phyloP scores from a whole-genome alignment of 2,113 vertebrate species.

The Synchiropus splendidus region DNA sequence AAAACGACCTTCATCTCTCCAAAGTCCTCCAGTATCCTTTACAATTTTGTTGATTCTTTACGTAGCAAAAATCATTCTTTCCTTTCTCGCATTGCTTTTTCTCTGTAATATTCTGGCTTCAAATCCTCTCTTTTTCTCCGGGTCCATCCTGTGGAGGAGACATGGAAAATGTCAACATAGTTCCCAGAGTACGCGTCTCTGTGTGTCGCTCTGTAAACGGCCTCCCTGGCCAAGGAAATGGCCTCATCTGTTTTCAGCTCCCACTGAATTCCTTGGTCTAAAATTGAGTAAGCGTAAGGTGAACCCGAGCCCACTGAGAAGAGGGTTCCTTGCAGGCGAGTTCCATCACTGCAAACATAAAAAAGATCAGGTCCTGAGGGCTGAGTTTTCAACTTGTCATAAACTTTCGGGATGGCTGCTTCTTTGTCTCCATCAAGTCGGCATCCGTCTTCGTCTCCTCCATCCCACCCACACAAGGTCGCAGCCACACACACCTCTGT shows the following conservation, averaged over 20 bases:
- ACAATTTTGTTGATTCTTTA: too few species aligned
- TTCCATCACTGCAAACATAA: slow-evolving; percentile 80
- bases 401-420: too few species aligned
- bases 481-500: slow-evolving; percentile 78
- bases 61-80: too few species aligned
- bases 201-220: slow-evolving; percentile 74
- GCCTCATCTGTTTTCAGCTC: slow-evolving; percentile 68
- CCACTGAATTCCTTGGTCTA: slow-evolving; percentile 68
- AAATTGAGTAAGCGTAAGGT: slow-evolving; percentile 75
- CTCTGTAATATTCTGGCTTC: slow-evolving; percentile 66
- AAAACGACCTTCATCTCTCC: slow-evolving; percentile 20
- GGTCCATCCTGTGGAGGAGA: slow-evolving; percentile 72
- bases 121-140: slow-evolving; percentile 60
- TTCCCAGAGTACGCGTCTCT: slow-evolving; percentile 82
- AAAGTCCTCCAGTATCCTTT: too few species aligned
- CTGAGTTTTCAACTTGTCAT: neutral
- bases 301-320: slow-evolving; percentile 83
- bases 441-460: slow-evolving; percentile 16
- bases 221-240: slow-evolving; percentile 65
- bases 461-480: slow-evolving; percentile 80
- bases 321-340: slow-evolving; percentile 64
- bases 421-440: neutral
- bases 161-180: slow-evolving; percentile 73
- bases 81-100: slow-evolving; percentile 31
- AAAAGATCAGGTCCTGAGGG: slow-evolving; percentile 65